phyloP scores from a whole-genome alignment of 2,888 invertebrate species.

The Anorthoa munda region DNA sequence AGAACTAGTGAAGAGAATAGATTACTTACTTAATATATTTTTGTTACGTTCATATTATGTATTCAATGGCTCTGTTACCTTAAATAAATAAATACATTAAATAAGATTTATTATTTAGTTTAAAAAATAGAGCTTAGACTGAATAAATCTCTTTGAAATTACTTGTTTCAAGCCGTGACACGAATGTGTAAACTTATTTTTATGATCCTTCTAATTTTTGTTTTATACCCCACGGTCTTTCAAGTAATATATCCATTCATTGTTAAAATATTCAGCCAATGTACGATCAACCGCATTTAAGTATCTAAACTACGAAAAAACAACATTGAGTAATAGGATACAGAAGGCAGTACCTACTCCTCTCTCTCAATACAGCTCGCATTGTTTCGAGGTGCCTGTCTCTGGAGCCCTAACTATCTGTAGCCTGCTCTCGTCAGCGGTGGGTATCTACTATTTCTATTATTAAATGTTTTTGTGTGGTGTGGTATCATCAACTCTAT shows the following conservation, averaged over 20 bases:
- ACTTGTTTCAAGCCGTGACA: slow-evolving; percentile 27
- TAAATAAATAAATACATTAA: not conserved
- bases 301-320: not conserved
- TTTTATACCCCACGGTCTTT: slow-evolving; percentile 18
- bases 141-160: slow-evolving; percentile 17
- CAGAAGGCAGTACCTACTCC: too few relatives aligned
- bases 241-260: not conserved
- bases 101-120: slow-evolving; percentile 2
- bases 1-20: too few relatives aligned
- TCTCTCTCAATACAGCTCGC: too few relatives aligned
- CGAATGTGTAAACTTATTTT: slow-evolving; percentile 18
- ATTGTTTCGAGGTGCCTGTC: too few relatives aligned
- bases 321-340: too few relatives aligned
- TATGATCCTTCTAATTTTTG: slow-evolving; percentile 2
- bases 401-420: too few relatives aligned
- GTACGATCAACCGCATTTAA: not conserved
- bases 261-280: not conserved
- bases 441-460: too few relatives aligned
- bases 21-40: not conserved
- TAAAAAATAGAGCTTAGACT: slow-evolving; percentile 1
- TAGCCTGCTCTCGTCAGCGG: too few relatives aligned
- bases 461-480: too few relatives aligned
- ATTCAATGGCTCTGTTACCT: not conserved
- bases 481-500: slow-evolving; percentile 51
- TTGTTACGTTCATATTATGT: not conserved